phyloP scores from a whole-genome alignment of 2,888 invertebrate genomes.

The Diaperis boleti region DNA sequence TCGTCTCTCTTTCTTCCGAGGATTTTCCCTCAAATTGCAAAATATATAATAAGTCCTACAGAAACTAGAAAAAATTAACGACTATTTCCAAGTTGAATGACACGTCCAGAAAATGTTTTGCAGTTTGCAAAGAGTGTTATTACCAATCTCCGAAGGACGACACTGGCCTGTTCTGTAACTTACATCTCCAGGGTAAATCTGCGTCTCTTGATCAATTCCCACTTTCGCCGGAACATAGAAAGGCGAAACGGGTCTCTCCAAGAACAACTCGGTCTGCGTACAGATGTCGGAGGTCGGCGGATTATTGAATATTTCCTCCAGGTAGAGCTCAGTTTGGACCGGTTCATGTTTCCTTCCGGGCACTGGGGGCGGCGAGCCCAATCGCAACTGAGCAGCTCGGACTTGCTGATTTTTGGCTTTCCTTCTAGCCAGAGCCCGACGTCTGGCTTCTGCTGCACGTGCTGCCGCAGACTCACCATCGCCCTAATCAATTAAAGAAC shows the following conservation, averaged over 20 bases:
- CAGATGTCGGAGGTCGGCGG: slow-evolving; percentile 82
- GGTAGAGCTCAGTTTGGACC: slow-evolving; percentile 90
- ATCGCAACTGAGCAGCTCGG: slow-evolving; percentile 67
- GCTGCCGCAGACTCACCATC: slow-evolving; percentile 70
- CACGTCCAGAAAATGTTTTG: too few species aligned
- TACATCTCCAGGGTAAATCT: slow-evolving; percentile 91
- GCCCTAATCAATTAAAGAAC: slow-evolving; percentile 58
- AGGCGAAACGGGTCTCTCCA: slow-evolving; percentile 86
- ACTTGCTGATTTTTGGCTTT: slow-evolving; percentile 73
- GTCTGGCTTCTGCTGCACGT: slow-evolving; percentile 74
- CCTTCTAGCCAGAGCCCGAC: slow-evolving; percentile 81
- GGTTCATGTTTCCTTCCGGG: slow-evolving; percentile 87
- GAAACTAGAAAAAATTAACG: too few species aligned
- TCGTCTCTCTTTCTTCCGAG: too few species aligned
- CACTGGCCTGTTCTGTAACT: slow-evolving; percentile 53
- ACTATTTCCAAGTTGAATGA: too few species aligned
- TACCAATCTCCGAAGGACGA: too few species aligned
- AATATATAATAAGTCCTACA: too few species aligned
- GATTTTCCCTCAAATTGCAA: too few species aligned
- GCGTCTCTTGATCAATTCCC: slow-evolving; percentile 80
- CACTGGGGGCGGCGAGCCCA: slow-evolving; percentile 82
- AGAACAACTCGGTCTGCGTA: slow-evolving; percentile 85
- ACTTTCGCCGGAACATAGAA: slow-evolving; percentile 82
- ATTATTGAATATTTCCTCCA: slow-evolving; percentile 85
- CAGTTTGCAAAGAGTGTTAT: too few species aligned